phyloP scores from a whole-genome alignment of 2,113 vertebrate species.

The Poeciliopsis prolifica region DNA sequence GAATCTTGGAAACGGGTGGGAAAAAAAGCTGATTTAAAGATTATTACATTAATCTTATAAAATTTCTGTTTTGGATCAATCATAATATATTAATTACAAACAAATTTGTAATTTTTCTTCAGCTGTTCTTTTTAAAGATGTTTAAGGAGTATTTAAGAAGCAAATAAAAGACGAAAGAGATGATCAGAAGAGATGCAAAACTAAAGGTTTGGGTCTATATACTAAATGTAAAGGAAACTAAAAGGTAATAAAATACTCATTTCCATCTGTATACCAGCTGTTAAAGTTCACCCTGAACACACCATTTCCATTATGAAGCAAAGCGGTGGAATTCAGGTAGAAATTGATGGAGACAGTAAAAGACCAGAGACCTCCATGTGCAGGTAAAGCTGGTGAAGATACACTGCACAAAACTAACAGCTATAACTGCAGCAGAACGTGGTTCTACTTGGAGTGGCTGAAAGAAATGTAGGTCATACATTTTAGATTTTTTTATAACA shows the following conservation, averaged over 20 bases:
- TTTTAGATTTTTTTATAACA: too few relatives aligned
- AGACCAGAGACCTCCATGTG: too few relatives aligned
- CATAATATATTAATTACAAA: neutral
- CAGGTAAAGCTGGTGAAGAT: too few relatives aligned
- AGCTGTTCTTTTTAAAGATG: neutral
- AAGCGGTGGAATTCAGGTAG: neutral
- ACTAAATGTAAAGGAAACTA: neutral
- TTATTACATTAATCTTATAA: neutral
- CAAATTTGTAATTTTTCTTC: neutral
- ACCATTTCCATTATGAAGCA: neutral
- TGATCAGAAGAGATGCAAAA: neutral
- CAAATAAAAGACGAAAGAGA: neutral
- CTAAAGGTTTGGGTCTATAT: neutral
- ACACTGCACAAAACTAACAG: too few relatives aligned
- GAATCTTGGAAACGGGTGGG: slow-evolving; percentile 80
- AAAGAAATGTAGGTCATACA: too few relatives aligned
- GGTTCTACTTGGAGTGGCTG: too few relatives aligned
- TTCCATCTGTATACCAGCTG: too few relatives aligned
- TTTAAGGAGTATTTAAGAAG: neutral
- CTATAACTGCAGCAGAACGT: too few relatives aligned
- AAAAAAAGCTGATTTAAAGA: slow-evolving; percentile 6
- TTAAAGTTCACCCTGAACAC: neutral
- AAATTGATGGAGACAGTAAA: too few relatives aligned
- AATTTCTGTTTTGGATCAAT: neutral
- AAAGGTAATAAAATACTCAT: too few relatives aligned